phyloP scores from a whole-genome alignment of 2,797 vertebrate species.

The Anguilla obscura region DNA sequence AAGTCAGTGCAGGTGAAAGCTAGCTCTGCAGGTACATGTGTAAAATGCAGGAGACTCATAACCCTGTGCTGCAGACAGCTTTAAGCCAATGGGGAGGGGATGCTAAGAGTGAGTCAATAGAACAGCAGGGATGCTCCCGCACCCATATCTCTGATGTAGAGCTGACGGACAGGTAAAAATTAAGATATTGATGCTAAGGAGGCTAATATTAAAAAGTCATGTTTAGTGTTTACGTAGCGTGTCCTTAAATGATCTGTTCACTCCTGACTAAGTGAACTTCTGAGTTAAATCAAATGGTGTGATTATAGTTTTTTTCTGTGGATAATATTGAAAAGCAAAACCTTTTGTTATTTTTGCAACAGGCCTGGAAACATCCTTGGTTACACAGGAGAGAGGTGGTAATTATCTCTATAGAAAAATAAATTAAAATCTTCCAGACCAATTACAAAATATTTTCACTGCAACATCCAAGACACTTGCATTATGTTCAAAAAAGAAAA shows the following conservation, averaged over 20 bases:
- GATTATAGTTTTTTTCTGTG: neutral
- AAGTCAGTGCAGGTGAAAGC: neutral
- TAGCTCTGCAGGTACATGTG: too few relatives aligned
- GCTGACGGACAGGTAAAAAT: too few relatives aligned
- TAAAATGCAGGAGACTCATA: too few relatives aligned
- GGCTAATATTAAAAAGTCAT: neutral
- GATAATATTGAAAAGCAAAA: neutral
- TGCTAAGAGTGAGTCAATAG: neutral
- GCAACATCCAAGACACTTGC: neutral
- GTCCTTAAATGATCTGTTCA: neutral
- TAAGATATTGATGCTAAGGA: neutral
- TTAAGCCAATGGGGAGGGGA: neutral
- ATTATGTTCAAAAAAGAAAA: neutral
- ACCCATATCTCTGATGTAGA: neutral
- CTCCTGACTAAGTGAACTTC: neutral
- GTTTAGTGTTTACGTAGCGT: neutral
- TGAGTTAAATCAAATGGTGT: neutral
- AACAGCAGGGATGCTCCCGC: neutral
- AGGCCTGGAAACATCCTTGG: too few relatives aligned
- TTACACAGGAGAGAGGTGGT: too few relatives aligned
- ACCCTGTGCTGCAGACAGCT: neutral
- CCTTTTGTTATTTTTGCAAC: neutral
- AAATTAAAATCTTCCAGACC: neutral
- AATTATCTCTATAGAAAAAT: too few relatives aligned
- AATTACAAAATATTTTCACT: neutral